phyloP scores from a whole-genome alignment of 2,113 vertebrate species.

The Oncorhynchus tshawytscha region DNA sequence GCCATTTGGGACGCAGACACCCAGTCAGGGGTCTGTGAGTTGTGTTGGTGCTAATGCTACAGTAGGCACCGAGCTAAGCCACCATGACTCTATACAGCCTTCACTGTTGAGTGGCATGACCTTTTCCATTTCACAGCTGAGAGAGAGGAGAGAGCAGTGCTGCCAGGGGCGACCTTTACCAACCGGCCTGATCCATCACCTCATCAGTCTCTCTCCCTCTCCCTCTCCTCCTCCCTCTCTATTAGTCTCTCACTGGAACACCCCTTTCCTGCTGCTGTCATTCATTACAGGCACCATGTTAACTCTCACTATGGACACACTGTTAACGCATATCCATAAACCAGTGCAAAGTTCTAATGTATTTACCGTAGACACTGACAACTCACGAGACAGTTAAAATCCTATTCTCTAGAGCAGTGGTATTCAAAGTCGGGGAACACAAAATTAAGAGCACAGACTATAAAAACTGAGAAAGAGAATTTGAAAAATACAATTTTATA shows the following conservation, averaged over 20 bases:
- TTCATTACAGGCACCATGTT: slow-evolving; percentile 60
- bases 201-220: slow-evolving; percentile 43
- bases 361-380: no score
- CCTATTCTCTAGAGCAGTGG: no score
- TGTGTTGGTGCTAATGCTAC: slow-evolving; percentile 39
- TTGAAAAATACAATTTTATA: no score
- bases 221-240: slow-evolving; percentile 44
- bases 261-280: slow-evolving; percentile 50
- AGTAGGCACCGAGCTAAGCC: slow-evolving; percentile 44
- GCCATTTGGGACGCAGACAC: no score
- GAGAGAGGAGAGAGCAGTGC: slow-evolving; percentile 70
- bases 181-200: slow-evolving; percentile 72
- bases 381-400: no score
- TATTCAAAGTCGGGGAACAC: no score
- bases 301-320: slow-evolving; percentile 47
- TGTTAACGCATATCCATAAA: no score
- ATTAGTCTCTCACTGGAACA: not conserved
- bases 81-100: slow-evolving; percentile 50
- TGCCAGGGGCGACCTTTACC: slow-evolving; percentile 79
- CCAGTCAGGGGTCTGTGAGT: slow-evolving; percentile 48
- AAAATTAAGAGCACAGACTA: no score
- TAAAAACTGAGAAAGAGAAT: no score
- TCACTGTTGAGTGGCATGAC: slow-evolving; percentile 70
- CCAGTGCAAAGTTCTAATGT: no score
- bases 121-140: slow-evolving; percentile 83